Base-by-base conservation (phyloP, 2,113 vertebrate species). In the Chloroceryle aenea region DNA sequence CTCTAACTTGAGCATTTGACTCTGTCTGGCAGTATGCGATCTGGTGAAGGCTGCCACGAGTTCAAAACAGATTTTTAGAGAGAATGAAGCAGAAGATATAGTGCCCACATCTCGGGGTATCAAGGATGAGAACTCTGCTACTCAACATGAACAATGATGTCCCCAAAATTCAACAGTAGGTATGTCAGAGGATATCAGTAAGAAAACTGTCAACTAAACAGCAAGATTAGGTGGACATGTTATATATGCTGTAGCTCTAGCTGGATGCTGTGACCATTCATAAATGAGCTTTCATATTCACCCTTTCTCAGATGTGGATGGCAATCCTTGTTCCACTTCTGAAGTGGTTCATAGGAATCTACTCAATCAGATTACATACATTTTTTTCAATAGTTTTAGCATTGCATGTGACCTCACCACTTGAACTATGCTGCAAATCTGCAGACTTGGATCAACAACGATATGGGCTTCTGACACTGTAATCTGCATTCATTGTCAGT, bases 401-500 rank as follows among this genome's bases (percentile, higher is more conserved):
- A 3, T 29, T 53, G 15, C 11, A 0, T 12, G 12, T 53, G 79
- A 69, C 48, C 27, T 72, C 21, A 10, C 11, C 15, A 43, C 78
- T 73, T 5, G 2, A 71, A 45, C 18, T 61, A 5, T 9, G 23
- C 62, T 82, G 32, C 55, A 63, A 8, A 87, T 53, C n/a, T 61
- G 32, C 27, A 69, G n/a, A 17, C 14, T 50, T 81, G 34, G 11
- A 40, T 63, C 38, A 14, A 4, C 55, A 78, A 32, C 2, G 1
- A 1, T 16, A 26, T 55, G 59, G 42, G 12, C n/a, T 74, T 67
- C 64, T 75, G 52, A 29, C 25, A 15, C 27, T 48, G 58, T 50
- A 12, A 4, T 38, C 38, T 78, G 43, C 2, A 1, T 27, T 84
- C 4, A 0, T 20, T 3, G 4, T 75, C 27, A 22, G 26, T n/a